Evolutionary conservation across 2,888 invertebrate species (phyloP), one percentile per base, ranked within the genome.

Genomic region (Spatulosminthurus flaviceps): DNA sequence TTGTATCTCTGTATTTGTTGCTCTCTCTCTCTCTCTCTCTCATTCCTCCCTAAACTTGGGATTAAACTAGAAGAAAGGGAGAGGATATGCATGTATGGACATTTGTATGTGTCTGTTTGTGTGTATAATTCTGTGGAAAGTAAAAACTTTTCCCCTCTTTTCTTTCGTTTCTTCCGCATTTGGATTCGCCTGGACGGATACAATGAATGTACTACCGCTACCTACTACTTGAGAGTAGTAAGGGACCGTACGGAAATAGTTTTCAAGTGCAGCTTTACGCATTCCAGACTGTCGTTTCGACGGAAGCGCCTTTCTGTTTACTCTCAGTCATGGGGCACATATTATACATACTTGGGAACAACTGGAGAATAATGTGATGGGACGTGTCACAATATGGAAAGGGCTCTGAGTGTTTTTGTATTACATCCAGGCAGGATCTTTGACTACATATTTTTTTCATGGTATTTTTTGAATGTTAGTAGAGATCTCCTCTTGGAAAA

Each of bases 141-240:
- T 21, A 34, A 24, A 64, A 64, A 64, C 69, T 29, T 29, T 69
- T 29, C 28, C 28, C 69, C 29, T 22, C 21, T 71, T 42, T 21
- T 71, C 71, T 71, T 71, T 41, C 41, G 19, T 60, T 26, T 60
- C 51, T 26, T 60, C 43, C 73, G 73, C 73, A 73, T 73, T 73
- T 73, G 28, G 22, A 51, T 73, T 28, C 24, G 73, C 73, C 73
- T 26, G 42, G 73, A 51, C 60, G 73, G 43, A 26, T 73, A 26
- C 51, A 73, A 73, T 73, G 73, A 73, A 73, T 73, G 73, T 60
- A 60, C 60, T 43, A 43, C 9, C 11, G 9, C 9, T 43, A 43
- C 43, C 9, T 43, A 43, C 9, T 19, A 43, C 9, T 43, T n/a
- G 43, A 43, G 43, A 43, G 43, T n/a, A 60, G 60, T 21, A 16